Evolutionary conservation across 2,888 invertebrate genomes (phyloP), one percentile per base, ranked within the genome.

Genomic region (Agonopterix alstromeriana): DNA sequence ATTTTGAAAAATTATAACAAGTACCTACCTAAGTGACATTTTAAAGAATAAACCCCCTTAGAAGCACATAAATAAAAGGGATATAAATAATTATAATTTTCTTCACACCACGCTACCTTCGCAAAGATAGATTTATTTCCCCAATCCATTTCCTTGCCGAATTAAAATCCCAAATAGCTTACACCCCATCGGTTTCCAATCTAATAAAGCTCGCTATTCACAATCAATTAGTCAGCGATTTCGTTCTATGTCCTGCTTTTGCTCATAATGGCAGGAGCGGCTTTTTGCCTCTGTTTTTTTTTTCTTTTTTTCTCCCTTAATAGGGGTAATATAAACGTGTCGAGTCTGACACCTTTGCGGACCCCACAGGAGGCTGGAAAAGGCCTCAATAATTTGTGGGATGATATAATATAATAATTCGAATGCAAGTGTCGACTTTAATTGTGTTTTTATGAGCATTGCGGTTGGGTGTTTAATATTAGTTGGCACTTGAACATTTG

Each of bases 171-270:
- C 57, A 59, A 63, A 60, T 53, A 57, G 48, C 52, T 61, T 42
- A 43, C 67, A 65, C 73, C 77, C 77, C 70, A 74, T 77, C 67
- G 76, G 62, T 73, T 63, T 71, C 62, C 67, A 72, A 74, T 75
- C 70, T 70, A 75, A 74, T 75, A 76, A 72, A 72, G 61, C 60
- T 47, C 50, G 54, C 68, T 63, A 77, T 82, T 77, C 75, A 79
- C 65, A 77, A 77, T 84, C 81, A 84, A 85, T 86, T 86, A 86
- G 81, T 83, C 82, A 83, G 83, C 83, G 70, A 73, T 80, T 82
- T 76, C 65, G 60, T 64, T 72, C 67, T 63, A 65, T 73, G 73
- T 70, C 70, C 68, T 60, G 65, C 65, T 73, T 82, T 54, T 63
- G 63, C 54, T 38, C 42, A 69, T 71, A 68, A 73, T 70, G 63